phyloP scores from a whole-genome alignment of 2,797 vertebrate species.

The Limosa lapponica region DNA sequence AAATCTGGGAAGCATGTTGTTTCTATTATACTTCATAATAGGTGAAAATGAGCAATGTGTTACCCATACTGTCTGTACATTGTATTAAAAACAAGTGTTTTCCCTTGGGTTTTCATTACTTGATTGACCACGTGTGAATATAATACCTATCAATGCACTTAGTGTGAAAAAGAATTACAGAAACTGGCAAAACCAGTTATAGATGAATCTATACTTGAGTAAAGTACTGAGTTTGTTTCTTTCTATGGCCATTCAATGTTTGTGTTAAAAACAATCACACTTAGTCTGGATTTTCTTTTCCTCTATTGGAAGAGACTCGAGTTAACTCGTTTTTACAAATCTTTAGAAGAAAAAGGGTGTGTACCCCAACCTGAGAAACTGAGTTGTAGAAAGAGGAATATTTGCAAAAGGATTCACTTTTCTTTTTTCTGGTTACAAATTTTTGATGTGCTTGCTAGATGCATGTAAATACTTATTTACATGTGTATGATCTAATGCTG shows the following conservation, averaged over 20 bases:
- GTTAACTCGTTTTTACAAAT: neutral
- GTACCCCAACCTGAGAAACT: neutral
- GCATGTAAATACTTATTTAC: neutral
- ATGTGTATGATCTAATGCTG: neutral
- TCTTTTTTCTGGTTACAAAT: neutral
- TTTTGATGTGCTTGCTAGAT: neutral
- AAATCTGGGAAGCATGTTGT: neutral
- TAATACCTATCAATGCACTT: neutral
- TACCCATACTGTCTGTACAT: neutral
- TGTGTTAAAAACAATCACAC: neutral
- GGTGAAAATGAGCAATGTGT: conserved; percentile 7
- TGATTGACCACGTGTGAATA: neutral
- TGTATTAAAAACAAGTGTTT: neutral
- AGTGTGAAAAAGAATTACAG: neutral
- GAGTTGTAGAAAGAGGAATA: neutral
- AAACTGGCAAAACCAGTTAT: neutral
- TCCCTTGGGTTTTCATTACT: neutral
- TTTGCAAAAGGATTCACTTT: neutral
- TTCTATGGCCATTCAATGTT: neutral
- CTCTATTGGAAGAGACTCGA: neutral
- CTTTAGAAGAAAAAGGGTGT: neutral
- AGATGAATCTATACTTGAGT: neutral
- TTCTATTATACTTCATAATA: neutral
- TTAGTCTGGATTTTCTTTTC: neutral
- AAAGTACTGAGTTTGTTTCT: neutral